Base-by-base conservation (phyloP, 1,140 invertebrate genomes). In the Musca vetustissima region DNA sequence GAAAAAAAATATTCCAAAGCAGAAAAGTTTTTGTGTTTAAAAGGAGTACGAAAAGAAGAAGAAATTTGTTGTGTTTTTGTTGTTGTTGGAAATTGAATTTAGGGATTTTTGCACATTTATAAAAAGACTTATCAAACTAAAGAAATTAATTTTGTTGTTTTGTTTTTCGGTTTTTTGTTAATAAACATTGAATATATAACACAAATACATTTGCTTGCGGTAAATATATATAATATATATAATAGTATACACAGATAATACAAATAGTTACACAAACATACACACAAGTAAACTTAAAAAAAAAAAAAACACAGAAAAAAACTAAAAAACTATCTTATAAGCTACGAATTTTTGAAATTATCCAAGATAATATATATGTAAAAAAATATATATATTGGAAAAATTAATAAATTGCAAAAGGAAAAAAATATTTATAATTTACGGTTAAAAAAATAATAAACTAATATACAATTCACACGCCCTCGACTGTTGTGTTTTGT, bases 311-410 rank as follows among this genome's bases (percentile, higher is more conserved):
- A n/a, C n/a, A n/a, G n/a, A n/a, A n/a, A 43, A 64, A 64, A 32
- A 21, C 28, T 50, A 61, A 24, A 28, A 68, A 43, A 50, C 25
- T 47, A 59, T 36, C 57, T 69, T 59, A 49, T 52, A 69, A 43
- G 61, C 59, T 49, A 68, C 22, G n/a, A n/a, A n/a, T n/a, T 17
- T 67, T 47, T 53, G 64, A 48, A 69, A 49, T 64, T 59, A 53
- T 69, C 36, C 36, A 61, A 43, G 57, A 61, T 9, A n/a, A 24
- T 61, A 61, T n/a, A n/a, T n/a, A n/a, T n/a, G n/a, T n/a, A n/a
- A n/a, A n/a, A 61, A 61, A 28, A 36, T 49, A 19, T 19, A 7
- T 19, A n/a, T n/a, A n/a, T n/a, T n/a, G 8, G 21, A 19, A 21
- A 43, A 36, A 21, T 36, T 19, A 43, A n/a, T n/a, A n/a, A n/a